These are phyloP conservation scores for Drosophila nigricruria DNA, from an alignment of 2,888 invertebrate genomes.

Conservation along the genomic window DNA sequence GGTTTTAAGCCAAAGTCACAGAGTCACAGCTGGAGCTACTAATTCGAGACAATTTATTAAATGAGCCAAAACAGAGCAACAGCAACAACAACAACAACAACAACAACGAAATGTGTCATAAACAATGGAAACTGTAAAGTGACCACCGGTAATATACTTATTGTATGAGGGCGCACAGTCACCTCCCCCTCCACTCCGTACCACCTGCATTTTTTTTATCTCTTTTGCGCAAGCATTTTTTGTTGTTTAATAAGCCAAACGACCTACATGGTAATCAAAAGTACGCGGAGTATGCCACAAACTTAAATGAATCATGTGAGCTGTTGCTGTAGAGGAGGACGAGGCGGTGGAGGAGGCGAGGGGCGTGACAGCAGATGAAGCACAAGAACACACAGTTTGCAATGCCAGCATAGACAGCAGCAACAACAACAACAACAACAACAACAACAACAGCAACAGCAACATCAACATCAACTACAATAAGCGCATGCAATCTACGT, in stretches of 20 bases:
- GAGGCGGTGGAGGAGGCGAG: neutral
- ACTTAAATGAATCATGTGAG: constrained; percentile 45
- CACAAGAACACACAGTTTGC: constrained; percentile 37
- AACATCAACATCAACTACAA: constrained; percentile 6
- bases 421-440: neutral
- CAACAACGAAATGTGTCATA: constrained; percentile 46
- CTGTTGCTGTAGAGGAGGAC: neutral
- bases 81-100: constrained; percentile 43
- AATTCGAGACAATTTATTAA: constrained; percentile 76
- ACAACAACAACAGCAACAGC: too few species aligned
- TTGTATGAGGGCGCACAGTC: constrained; percentile 41
- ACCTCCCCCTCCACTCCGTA: constrained; percentile 26
- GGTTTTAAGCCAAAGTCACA: constrained; percentile 12
- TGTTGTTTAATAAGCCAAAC: constrained; percentile 68
- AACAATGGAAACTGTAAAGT: constrained; percentile 29
- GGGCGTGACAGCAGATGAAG: constrained; percentile 19
- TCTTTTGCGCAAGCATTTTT: constrained; percentile 59
- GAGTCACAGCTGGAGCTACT: constrained; percentile 46
- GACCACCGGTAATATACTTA: constrained; percentile 33
- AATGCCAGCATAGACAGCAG: constrained; percentile 12
- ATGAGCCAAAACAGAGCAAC: constrained; percentile 62
- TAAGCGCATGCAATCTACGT: constrained; percentile 38
- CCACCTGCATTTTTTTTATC: constrained; percentile 31
- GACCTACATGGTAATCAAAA: constrained; percentile 74
- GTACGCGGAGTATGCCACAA: constrained; percentile 32